phyloP scores from a whole-genome alignment of 2,797 vertebrate genomes.

The Melanitta fusca region DNA sequence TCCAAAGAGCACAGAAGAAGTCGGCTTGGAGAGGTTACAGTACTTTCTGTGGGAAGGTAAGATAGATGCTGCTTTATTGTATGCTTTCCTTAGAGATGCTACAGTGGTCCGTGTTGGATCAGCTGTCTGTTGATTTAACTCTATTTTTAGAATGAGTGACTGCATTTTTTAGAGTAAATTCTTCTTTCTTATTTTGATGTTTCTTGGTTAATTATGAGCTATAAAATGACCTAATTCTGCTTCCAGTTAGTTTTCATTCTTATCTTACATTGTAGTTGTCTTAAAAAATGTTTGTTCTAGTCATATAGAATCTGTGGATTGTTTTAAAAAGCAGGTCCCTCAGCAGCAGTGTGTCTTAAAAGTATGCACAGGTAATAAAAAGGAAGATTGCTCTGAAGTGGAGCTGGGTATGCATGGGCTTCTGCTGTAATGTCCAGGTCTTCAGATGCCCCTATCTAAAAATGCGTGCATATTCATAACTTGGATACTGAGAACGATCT shows the following conservation, averaged over 20 bases:
- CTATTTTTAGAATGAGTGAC: background rate
- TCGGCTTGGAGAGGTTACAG: constrained; percentile 89
- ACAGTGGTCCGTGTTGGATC: background rate
- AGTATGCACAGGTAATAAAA: background rate
- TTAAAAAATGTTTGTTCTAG: background rate
- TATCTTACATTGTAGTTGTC: background rate
- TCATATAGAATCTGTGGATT: background rate
- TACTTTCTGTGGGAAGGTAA: constrained; percentile 94
- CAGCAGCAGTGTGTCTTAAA: background rate
- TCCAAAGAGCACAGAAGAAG: constrained; percentile 78
- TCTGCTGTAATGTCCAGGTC: background rate
- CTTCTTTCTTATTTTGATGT: background rate
- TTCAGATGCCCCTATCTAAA: background rate
- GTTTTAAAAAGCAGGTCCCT: background rate
- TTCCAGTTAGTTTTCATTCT: background rate
- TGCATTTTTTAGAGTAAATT: background rate
- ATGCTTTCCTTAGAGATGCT: background rate
- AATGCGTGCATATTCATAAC: accelerated
- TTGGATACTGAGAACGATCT: background rate
- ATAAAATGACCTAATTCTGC: background rate
- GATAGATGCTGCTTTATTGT: background rate
- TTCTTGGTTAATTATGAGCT: background rate
- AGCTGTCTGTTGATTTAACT: background rate
- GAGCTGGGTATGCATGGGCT: accelerated
- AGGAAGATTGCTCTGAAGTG: background rate